Percentiles rank a stretch among this genome's conserved stretches.
These are phyloP conservation scores for Philotrypesis tridentata DNA, from an alignment of 1,140 invertebrate genomes.

Conservation along the genomic window DNA sequence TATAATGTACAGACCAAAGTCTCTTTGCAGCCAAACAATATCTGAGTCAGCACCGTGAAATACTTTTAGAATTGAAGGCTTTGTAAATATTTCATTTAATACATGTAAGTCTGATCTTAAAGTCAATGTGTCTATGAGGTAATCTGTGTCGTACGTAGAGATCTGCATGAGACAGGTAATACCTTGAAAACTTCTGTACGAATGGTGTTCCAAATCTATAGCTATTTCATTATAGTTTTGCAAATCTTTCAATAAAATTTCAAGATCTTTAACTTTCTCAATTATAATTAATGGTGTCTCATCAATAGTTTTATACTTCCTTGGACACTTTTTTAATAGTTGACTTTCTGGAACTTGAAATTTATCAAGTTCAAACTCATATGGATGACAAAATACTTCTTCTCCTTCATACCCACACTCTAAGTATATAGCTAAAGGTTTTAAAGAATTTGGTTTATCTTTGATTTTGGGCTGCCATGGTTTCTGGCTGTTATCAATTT, in stretches of 20 bases:
- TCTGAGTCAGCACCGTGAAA: slow-evolving; percentile 95
- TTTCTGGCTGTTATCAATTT: slow-evolving; percentile 86
- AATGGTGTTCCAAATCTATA: slow-evolving; percentile 93
- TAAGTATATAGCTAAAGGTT: slow-evolving; percentile 83
- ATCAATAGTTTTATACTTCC: slow-evolving; percentile 75
- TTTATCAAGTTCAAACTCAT: slow-evolving; percentile 88
- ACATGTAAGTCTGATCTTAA: slow-evolving; percentile 87
- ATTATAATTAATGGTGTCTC: slow-evolving; percentile 82
- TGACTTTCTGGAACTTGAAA: slow-evolving; percentile 76
- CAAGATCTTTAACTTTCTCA: slow-evolving; percentile 79
- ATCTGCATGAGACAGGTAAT: slow-evolving; percentile 97
- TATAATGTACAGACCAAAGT: slow-evolving; percentile 95
- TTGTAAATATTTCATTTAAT: slow-evolving; percentile 94
- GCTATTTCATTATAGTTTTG: slow-evolving; percentile 82
- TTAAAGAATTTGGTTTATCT: slow-evolving; percentile 91
- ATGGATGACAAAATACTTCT: slow-evolving; percentile 84
- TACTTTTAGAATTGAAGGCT: slow-evolving; percentile 94
- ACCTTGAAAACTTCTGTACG: slow-evolving; percentile 87
- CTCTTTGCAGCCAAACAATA: slow-evolving; percentile 95
- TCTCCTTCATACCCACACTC: slow-evolving; percentile 79
- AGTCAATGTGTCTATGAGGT: slow-evolving; percentile 90
- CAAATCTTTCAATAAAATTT: slow-evolving; percentile 80
- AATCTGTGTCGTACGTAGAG: slow-evolving; percentile 90
- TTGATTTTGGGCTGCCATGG: slow-evolving; percentile 88
- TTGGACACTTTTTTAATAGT: slow-evolving; percentile 68